Evolutionary conservation across 2,888 invertebrate species (phyloP).

Genomic region (Drosophila parthenogenetica): DNA sequence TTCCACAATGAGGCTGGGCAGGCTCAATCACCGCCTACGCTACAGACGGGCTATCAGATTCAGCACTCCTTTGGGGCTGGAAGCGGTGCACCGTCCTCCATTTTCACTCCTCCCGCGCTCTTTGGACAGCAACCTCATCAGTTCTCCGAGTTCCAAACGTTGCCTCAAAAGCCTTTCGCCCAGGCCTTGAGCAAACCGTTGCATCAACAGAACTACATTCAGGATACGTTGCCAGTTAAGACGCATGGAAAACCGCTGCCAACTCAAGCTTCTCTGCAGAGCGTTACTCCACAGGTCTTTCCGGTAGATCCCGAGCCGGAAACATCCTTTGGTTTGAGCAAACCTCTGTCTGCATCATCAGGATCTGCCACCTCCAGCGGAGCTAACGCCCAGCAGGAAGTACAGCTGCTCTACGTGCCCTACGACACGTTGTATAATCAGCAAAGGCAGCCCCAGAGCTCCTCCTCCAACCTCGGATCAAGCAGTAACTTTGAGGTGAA

Average conservation of each 20-base stretch:
- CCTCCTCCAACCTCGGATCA: constrained; percentile 37
- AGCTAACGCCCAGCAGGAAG: constrained; percentile 86
- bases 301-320: constrained; percentile 73
- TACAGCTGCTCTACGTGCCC: constrained; percentile 93
- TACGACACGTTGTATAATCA: constrained; percentile 89
- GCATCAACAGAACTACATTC: constrained; percentile 81
- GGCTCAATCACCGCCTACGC: constrained; percentile 68
- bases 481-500: constrained; percentile 73
- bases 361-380: constrained; percentile 42
- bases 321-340: constrained; percentile 68
- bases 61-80: constrained; percentile 81
- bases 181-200: constrained; percentile 78
- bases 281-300: constrained; percentile 78
- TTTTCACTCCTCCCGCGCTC: constrained; percentile 80
- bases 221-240: constrained; percentile 77
- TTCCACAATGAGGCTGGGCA: constrained; percentile 62
- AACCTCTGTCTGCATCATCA: constrained; percentile 49
- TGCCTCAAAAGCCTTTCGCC: constrained; percentile 67
- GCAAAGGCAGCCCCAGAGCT: constrained; percentile 70
- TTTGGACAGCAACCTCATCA: constrained; percentile 79
- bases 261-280: constrained; percentile 72
- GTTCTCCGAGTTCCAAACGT: constrained; percentile 71
- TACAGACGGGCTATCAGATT: constrained; percentile 85
- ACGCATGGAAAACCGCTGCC: constrained; percentile 75
- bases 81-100: constrained; percentile 73